Evolutionary conservation across 2,888 invertebrate genomes (phyloP).

Genomic region (Syrista parreyssii): DNA sequence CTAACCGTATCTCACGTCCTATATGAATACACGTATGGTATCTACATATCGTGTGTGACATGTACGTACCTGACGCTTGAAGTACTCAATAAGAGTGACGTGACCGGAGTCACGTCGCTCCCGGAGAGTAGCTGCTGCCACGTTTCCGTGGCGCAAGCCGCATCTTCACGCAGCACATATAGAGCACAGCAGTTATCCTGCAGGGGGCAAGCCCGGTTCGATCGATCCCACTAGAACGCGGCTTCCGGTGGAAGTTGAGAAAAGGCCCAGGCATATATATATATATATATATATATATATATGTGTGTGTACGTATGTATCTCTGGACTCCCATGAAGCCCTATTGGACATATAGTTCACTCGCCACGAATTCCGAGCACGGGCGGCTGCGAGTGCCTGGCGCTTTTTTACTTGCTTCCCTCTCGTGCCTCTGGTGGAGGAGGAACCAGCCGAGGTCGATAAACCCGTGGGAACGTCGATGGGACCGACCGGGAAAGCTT

Average conservation of each 20-base stretch:
- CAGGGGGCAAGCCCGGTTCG: neutral
- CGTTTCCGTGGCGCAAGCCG: neutral
- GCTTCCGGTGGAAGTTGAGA: neutral
- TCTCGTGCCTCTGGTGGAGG: neutral
- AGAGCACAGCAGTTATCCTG: neutral
- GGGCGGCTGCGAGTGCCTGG: neutral
- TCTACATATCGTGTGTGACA: neutral
- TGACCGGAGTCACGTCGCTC: neutral
- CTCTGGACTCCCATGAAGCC: neutral
- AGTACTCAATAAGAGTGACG: neutral
- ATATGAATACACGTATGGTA: neutral
- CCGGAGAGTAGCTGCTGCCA: neutral
- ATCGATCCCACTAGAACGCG: neutral
- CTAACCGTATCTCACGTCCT: neutral
- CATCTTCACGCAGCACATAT: neutral
- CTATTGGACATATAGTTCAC: neutral
- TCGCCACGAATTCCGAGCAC: neutral
- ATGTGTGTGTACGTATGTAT: no score
- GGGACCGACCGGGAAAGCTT: neutral
- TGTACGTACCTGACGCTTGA: neutral
- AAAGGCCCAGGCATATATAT: neutral
- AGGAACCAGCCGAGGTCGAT: constrained; percentile 1
- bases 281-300: no score
- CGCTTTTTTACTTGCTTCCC: neutral
- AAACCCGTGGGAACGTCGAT: constrained; percentile 5